phyloP scores from a whole-genome alignment of 2,888 invertebrate species.

The Apomyelois bistriatella region DNA sequence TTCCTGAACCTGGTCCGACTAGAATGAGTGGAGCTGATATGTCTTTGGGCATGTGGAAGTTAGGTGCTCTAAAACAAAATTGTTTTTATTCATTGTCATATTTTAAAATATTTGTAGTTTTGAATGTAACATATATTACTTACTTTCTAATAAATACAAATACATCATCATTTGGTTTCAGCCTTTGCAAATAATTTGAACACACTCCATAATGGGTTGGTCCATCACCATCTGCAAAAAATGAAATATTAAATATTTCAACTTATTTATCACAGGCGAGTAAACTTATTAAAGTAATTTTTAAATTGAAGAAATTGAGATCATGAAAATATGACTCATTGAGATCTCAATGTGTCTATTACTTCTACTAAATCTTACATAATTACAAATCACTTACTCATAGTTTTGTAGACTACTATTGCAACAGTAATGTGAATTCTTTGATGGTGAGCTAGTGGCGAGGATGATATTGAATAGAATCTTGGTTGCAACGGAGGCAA shows the following conservation, averaged over 20 bases:
- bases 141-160: slow-evolving; percentile 90
- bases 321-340: too few relatives aligned
- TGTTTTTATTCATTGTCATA: too few relatives aligned
- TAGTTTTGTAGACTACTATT: slow-evolving; percentile 90
- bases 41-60: slow-evolving; percentile 91
- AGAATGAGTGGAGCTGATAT: slow-evolving; percentile 87
- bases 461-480: slow-evolving; percentile 96
- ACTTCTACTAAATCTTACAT: background rate
- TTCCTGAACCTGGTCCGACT: slow-evolving; percentile 95
- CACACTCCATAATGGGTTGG: slow-evolving; percentile 94
- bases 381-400: slow-evolving; percentile 79
- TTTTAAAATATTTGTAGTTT: background rate
- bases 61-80: slow-evolving; percentile 83
- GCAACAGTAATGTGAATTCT: slow-evolving; percentile 95
- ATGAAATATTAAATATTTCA: too few relatives aligned
- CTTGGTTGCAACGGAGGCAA: slow-evolving; percentile 92
- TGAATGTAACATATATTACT: slow-evolving; percentile 19
- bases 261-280: too few relatives aligned
- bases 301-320: too few relatives aligned
- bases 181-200: slow-evolving; percentile 91
- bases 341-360: background rate
- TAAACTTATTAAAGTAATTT: too few relatives aligned
- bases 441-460: slow-evolving; percentile 85
- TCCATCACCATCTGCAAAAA: slow-evolving; percentile 84
- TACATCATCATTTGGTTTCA: slow-evolving; percentile 83